Base-by-base conservation (phyloP, 2,113 vertebrate species). In the Apteryx mantelli region DNA sequence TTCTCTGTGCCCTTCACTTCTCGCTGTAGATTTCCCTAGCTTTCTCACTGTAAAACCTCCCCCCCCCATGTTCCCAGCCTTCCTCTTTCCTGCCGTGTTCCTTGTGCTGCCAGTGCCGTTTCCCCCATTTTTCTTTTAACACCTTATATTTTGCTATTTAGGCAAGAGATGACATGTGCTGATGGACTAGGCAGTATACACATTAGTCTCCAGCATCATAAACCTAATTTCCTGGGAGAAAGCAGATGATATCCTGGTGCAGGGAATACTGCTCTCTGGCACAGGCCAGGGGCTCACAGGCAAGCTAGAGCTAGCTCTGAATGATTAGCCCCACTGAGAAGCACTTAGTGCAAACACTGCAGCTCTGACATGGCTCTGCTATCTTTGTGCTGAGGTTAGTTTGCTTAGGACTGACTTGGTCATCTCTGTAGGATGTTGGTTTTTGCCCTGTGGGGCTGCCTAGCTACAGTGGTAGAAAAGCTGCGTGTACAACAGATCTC, bases 301-400 rank as follows among this genome's bases (percentile, higher is more conserved):
- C 40, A 66, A 85, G 10, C 34, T 44, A 5, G 34, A 91, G 64
- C 14, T 65, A 82, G 5, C 36, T 85, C 46, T 1, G 11, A 58
- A 13, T 8, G 40, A 44, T 50, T 14, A 53, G 22, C 53, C 60
- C 74, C 0, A 1, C 64, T 78, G 78, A 42, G n/a, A 61, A 93
- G 42, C 21, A 50, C 0, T 0, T 3, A 9, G 10, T 2, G 68
- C 32, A 81, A 38, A 30, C 0, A 0, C n/a, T 50, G 25, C 48
- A 65, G 48, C 58, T 86, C n/a, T 5, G 44, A 17, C 44, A 46
- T 14, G 6, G 44, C 55, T 30, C 15, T 56, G 55, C 56, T 58
- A 1, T 0, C 19, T 48, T 50, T 66, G 21, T 38, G 13, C 60
- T 21, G 44, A 6, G 32, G 12, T 60, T 70, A 2, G 22, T 5